phyloP scores from a whole-genome alignment of 2,113 vertebrate species.

The Lucifuga dentata region DNA sequence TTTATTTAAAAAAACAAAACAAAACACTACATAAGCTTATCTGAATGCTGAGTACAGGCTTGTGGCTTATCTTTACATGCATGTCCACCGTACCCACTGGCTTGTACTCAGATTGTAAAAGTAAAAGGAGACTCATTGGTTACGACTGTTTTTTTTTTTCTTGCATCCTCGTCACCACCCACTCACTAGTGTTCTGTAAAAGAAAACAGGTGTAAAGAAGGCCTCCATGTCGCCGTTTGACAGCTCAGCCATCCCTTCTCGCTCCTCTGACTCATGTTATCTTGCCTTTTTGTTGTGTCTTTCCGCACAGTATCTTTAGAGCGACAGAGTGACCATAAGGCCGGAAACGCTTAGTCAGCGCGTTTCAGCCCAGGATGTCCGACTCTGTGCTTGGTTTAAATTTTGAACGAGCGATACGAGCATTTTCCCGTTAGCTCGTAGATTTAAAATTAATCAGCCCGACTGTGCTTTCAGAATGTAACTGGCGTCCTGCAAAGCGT shows the following conservation, averaged over 20 bases:
- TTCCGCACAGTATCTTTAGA: conserved; percentile 10
- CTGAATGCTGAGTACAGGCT: too few relatives aligned
- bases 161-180: background rate
- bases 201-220: conserved; percentile 26
- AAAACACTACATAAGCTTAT: too few relatives aligned
- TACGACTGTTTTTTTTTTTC: conserved; percentile 3
- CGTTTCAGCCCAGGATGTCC: background rate
- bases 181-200: conserved; percentile 25
- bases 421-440: background rate
- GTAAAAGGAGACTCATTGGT: conserved; percentile 11
- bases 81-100: background rate
- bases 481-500: conserved; percentile 24
- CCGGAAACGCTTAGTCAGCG: conserved; percentile 40
- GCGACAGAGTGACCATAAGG: conserved; percentile 25
- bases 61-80: too few relatives aligned
- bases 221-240: conserved; percentile 17
- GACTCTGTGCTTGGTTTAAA: conserved; percentile 11
- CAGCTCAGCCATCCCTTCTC: conserved; percentile 31
- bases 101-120: conserved; percentile 14
- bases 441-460: conserved; percentile 26
- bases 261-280: conserved; percentile 34
- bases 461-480: conserved; percentile 20
- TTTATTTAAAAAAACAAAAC: too few relatives aligned
- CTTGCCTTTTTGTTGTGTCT: conserved; percentile 47
- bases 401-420: conserved; percentile 2